Base-by-base conservation (phyloP, 1,140 invertebrate genomes). In the Macrobrachium rosenbergii region DNA sequence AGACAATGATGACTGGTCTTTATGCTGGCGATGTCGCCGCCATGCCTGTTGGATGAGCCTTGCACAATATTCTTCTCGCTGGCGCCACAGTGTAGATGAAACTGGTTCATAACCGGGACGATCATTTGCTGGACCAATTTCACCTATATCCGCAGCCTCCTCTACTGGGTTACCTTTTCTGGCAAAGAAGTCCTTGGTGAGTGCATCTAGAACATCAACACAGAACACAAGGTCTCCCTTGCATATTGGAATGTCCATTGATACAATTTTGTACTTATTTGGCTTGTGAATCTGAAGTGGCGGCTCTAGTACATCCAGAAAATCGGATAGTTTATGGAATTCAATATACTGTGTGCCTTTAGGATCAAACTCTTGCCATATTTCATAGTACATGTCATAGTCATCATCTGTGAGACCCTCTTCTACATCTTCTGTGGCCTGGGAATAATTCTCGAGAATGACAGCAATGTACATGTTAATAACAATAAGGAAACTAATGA, bases 391-490 rank as follows among this genome's bases (percentile, higher is more conserved):
- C 97, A 99, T 99, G 92, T 99, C 98, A 93, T 99, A 99, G 92
- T 99, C 98, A 92, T 99, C 98, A 92, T 99, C 98, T 58, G 98
- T 99, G 69, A 99, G 94, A 91, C 98, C 98, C 92, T 99, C 98
- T 92, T 99, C 98, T 69, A 99, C 98, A 92, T 99, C 98, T 93
- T 99, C 98, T 67, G 98, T 99, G 59, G 98, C 98, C 93, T 97
- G 96, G 73, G 97, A 98, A 93, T 99, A 99, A 93, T 99, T 99
- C 93, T 99, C 98, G 92, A 99, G 95, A 92, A 99, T 99, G 92
- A 99, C 98, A 91, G 98, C 98, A 92, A 99, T 99, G 94, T 99
- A 99, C 98, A 99, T 99, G 95, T 99, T 99, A 92, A 99, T 98
- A 89, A 99, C 97, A 91, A 99, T 99, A 90, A 99, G 94, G 93